Evolutionary conservation across 1,140 invertebrate species (phyloP).

Genomic region (Geopemphigus sp.): DNA sequence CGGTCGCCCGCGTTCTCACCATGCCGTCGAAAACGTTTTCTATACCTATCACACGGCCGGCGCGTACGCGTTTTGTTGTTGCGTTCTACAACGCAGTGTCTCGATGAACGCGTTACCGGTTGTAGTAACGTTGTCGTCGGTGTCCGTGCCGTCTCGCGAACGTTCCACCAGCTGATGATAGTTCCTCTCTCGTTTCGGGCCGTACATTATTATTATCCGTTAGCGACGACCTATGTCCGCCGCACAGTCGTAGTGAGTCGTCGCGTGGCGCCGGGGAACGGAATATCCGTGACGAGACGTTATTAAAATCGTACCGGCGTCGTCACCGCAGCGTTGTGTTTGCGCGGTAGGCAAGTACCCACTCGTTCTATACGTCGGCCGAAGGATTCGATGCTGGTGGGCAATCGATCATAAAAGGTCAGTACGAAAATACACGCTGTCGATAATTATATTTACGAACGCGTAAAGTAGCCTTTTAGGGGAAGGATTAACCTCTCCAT

Average conservation of each 20-base stretch:
- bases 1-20: neutral
- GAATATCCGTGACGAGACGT: neutral
- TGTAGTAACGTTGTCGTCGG: neutral
- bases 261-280: neutral
- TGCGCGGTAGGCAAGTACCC: too few species aligned
- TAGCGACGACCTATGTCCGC: neutral
- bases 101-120: neutral
- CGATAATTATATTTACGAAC: too few species aligned
- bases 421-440: neutral
- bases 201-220: too few species aligned
- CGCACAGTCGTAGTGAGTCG: neutral
- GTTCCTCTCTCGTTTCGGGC: too few species aligned
- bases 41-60: neutral
- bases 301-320: neutral
- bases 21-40: neutral
- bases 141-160: too few species aligned
- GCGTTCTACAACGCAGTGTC: neutral
- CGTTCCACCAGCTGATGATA: too few species aligned
- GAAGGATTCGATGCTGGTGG: slow-evolving; percentile 31
- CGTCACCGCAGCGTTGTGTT: too few species aligned
- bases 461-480: too few species aligned
- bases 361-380: too few species aligned
- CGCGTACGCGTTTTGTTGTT: slow-evolving; percentile 22
- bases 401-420: neutral
- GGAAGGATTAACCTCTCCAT: too few species aligned